phyloP scores from a whole-genome alignment of 2,113 vertebrate genomes.

The Pogonocichla stellata region DNA sequence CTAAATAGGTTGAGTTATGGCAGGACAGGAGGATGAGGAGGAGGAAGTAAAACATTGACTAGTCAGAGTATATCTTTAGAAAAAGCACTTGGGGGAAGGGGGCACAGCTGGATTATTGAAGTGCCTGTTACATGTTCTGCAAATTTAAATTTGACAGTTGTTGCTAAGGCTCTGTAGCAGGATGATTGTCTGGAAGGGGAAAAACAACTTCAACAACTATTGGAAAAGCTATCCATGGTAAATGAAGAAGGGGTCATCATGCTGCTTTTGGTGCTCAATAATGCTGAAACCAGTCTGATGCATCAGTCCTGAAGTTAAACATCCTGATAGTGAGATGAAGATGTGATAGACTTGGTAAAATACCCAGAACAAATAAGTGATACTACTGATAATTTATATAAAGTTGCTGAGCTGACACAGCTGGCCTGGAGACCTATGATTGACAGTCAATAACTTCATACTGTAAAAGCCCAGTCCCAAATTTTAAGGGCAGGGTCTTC shows the following conservation, averaged over 20 bases:
- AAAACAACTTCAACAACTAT: neutral
- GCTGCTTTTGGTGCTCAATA: neutral
- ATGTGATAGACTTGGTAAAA: neutral
- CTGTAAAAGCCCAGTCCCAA: neutral
- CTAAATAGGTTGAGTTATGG: neutral
- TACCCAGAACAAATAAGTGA: neutral
- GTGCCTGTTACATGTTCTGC: neutral
- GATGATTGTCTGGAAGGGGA: neutral
- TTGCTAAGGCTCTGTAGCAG: neutral
- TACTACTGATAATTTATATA: neutral
- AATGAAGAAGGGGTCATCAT: neutral
- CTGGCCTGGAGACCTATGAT: neutral
- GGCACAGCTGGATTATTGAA: neutral
- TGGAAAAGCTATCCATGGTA: neutral
- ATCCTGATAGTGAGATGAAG: neutral
- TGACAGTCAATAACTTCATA: neutral
- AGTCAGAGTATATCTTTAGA: neutral
- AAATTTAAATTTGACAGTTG: neutral
- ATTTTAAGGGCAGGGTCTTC: neutral
- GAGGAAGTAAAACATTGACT: neutral
- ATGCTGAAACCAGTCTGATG: neutral
- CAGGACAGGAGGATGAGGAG: neutral
- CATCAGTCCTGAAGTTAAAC: neutral
- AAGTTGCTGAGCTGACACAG: neutral
- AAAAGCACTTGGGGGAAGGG: rapidly evolving